Evolutionary conservation across 2,888 invertebrate genomes (phyloP).

Genomic region (Catocala nupta): DNA sequence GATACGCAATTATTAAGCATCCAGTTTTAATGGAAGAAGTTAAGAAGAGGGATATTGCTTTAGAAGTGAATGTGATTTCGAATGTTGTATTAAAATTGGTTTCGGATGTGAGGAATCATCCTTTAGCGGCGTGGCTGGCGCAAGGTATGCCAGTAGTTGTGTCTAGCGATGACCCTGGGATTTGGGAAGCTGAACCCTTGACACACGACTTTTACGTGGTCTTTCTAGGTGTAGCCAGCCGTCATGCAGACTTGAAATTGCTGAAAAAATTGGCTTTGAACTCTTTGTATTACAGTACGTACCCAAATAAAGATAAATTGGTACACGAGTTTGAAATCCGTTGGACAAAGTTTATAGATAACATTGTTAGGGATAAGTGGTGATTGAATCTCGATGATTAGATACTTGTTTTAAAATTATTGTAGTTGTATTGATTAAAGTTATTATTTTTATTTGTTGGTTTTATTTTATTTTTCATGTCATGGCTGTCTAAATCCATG

Average conservation of each 20-base stretch:
- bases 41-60: conserved; percentile 88
- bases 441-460: neutral
- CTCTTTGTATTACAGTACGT: conserved; percentile 90
- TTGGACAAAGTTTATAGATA: conserved; percentile 75
- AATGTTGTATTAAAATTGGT: conserved; percentile 91
- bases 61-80: conserved; percentile 93
- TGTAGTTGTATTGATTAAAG: too few relatives aligned
- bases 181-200: conserved; percentile 92
- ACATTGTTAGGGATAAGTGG: conserved; percentile 59
- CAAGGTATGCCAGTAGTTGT: conserved; percentile 91
- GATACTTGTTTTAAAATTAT: neutral
- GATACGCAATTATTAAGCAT: conserved; percentile 91
- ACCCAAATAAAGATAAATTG: conserved; percentile 56
- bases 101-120: conserved; percentile 92
- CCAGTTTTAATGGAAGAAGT: conserved; percentile 89
- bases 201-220: conserved; percentile 92
- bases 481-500: too few relatives aligned
- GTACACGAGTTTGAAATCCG: conserved; percentile 75
- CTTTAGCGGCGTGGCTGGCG: conserved; percentile 89
- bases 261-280: conserved; percentile 92
- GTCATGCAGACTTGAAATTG: conserved; percentile 90
- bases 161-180: conserved; percentile 92
- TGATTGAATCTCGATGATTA: conserved; percentile 26
- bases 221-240: conserved; percentile 92
- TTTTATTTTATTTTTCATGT: neutral